Evolutionary conservation across 2,888 invertebrate genomes (phyloP), one percentile per base, ranked within the genome.

Genomic region (Cheilosia urbana): DNA sequence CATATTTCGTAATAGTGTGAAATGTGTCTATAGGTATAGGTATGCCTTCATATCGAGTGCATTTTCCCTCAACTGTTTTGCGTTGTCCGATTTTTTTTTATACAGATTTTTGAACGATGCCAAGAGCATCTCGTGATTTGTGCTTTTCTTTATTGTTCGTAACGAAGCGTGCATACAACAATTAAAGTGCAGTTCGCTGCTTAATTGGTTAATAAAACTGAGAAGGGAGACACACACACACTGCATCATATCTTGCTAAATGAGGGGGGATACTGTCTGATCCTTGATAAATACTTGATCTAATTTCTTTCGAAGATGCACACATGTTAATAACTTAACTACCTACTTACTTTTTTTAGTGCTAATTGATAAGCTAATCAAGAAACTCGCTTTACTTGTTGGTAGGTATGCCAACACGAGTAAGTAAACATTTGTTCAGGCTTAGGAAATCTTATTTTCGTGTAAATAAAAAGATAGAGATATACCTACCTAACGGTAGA

Each of bases 1-100:
- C 30, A 9, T 85, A 72, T 85, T 85, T 85, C 85, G 81, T 85
- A 85, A 85, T 63, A 76, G 37, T 45, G 11, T 40, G 37, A 37
- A 13, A 13, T 37, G 13, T 13, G 13, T 37, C 9, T 3, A 9
- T 34, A 11, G 11, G 3, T 37, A 58, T 62, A 42, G 7, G 11
- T 4, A 47, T 53, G 9, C 40, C 4, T 42, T 11, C 7, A 55
- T 51, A 17, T 27, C 3, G 55, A 55, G 51, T 53, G 68, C 60
- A 63, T 62, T 5, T 45, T 4, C 27, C 2, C 37, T 21, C 30
- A 13, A 9, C 21, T 34, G 58, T 55, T 57, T 27, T 27, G 7
- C 7, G 27, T 1, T 27, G 27, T 27, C 27, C 0, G 27, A 27
- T 27, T 57, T 30, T 55, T 55, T n/a, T 57, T 60, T 27, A 7